Evolutionary conservation across 2,888 invertebrate genomes (phyloP), one percentile per base, ranked within the genome.

Genomic region (Lochmaea crataegi): DNA sequence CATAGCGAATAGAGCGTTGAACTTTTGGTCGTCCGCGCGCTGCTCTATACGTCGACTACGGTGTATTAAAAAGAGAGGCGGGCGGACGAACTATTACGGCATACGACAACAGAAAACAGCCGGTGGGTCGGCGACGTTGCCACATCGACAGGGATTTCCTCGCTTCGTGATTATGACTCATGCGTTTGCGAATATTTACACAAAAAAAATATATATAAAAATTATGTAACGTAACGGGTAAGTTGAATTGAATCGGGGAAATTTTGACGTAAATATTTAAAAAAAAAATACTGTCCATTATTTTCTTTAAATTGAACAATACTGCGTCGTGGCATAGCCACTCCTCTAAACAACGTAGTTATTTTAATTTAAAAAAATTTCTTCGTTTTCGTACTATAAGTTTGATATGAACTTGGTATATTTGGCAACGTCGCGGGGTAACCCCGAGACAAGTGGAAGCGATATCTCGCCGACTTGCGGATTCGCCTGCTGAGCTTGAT

Each of bases 1-100:
- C 84, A 84, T 84, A 83, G 82, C 83, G 79, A 74, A 79, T 77
- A 81, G 85, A 83, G 79, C 85, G 82, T 83, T 85, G 85, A 85
- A 85, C 84, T 83, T 79, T 32, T 42, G 42, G 2, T 2, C 10
- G 78, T 76, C 76, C 76, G 77, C 78, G 76, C 74, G 57, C 74
- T 63, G 56, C 68, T 57, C 56, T 48, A 7, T 51, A 71, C 66
- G n/a, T n/a, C n/a, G 68, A 63, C 67, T 70, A 73, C 73, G 70
- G 70, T n/a, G n/a, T 72, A 71, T 76, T 73, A 73, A 75, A 68
- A 42, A 42, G 42, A 75, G 75, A 70, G 75, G 72, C 74, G 74
- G 76, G 68, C 72, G 73, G 68, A 61, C 74, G 70, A 73, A 58
- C 78, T 76, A 78, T 79, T 79, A 80, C 78, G 78, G 78, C 79